A percentile compares a stretch with the other conserved stretches of the same genome.
phyloP scores from a whole-genome alignment of 2,797 vertebrate species.

The Falco novaeseelandiae region DNA sequence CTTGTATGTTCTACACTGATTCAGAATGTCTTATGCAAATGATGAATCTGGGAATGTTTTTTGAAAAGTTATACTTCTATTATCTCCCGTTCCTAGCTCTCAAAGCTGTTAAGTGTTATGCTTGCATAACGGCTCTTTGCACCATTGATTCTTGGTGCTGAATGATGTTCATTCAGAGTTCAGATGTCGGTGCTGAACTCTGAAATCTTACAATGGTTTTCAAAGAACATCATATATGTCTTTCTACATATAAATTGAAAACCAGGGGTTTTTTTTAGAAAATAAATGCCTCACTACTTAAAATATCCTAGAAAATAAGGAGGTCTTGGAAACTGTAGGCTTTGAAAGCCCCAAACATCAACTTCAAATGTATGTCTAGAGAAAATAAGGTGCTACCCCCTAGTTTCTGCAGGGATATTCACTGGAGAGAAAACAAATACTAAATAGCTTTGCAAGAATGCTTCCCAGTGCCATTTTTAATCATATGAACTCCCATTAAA shows the following conservation, averaged over 20 bases:
- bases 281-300: neutral
- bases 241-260: neutral
- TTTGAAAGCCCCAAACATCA: neutral
- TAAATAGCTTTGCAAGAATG: neutral
- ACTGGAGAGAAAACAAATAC: neutral
- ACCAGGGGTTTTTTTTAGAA: neutral
- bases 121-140: neutral
- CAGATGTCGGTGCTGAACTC: accelerated
- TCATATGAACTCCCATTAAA: neutral
- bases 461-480: neutral
- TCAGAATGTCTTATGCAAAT: neutral
- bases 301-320: neutral
- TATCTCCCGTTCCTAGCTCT: neutral
- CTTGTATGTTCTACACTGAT: neutral
- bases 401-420: neutral
- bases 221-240: neutral
- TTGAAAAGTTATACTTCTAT: neutral
- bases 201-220: neutral
- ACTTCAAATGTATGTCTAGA: neutral
- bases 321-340: neutral
- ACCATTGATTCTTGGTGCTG: neutral
- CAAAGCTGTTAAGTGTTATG: neutral
- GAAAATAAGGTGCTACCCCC: neutral
- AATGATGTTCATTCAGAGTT: no score
- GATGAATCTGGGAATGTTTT: neutral